Base-by-base conservation (phyloP, 2,888 invertebrate species). In the Xylophagus ater region DNA sequence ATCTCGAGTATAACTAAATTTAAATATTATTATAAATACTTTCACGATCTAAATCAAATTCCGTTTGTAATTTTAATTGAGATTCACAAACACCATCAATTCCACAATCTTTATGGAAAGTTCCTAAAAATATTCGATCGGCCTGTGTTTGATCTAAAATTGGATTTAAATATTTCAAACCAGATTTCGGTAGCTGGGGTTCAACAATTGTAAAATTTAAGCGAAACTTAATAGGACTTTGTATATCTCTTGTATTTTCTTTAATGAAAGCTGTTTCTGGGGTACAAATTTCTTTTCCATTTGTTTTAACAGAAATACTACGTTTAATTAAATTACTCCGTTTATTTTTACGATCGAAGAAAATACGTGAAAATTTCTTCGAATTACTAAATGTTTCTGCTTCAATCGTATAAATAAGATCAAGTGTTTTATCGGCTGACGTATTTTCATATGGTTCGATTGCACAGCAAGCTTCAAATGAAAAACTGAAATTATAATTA, bases 81-180 rank as follows among this genome's bases (percentile, higher is more conserved):
- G 90, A 92, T 57, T 85, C 76, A 57, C 94, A 96, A 14, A 83
- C 69, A 50, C 87, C 87, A 56, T 93, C 87, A 0, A 72, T 67
- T 0, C 92, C 93, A 54, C 94, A 94, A 57, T 92, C 88, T 60
- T 92, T 93, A 48, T 88, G 78, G 70, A 92, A 89, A 31, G 79
- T 81, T 1, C 87, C 90, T 51, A 81, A 75, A 55, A 90, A 88
- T 21, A 77, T 71, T 43, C 80, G 77, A 20, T 81, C 76, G 1
- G 89, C 87, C 53, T 81, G 78, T 31, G 86, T 85, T 46, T 87
- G 81, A 62, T 94, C 90, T 37, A 96, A 66, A 31, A 96, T 88
- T 0, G 94, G 93, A 56, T 81, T 61, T 3, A 65, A 50, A 1
- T 48, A 45, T 1, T 46, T 50, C 4, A 65, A 37, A 0, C 59